Conservation (phyloP, 1,140 invertebrate genomes). For the Leguminivora glycinivorella region DNA sequence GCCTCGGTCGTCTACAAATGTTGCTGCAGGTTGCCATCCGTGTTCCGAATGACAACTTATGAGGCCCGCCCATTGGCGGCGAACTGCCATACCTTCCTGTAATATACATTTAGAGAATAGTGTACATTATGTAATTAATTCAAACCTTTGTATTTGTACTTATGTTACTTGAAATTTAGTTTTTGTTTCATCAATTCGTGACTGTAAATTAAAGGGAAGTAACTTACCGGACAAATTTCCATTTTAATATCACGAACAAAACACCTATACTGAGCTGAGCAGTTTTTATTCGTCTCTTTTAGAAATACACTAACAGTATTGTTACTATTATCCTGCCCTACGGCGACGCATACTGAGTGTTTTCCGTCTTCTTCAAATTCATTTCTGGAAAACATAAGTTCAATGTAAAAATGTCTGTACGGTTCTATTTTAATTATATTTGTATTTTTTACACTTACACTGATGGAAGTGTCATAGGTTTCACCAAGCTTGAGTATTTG, state of each 20-base stretch:
- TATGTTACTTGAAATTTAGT: too few species aligned
- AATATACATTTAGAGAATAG: conserved; percentile 30
- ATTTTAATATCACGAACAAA: conserved; percentile 61
- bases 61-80: conserved; percentile 79
- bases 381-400: conserved; percentile 9
- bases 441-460: conserved; percentile 60
- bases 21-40: conserved; percentile 82
- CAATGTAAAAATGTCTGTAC: background rate
- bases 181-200: too few species aligned
- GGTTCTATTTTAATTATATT: background rate
- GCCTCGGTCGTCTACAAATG: conserved; percentile 77
- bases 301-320: conserved; percentile 69
- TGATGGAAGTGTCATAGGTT: conserved; percentile 78
- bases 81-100: conserved; percentile 32
- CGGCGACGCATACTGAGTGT: conserved; percentile 78
- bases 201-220: background rate
- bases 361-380: conserved; percentile 47
- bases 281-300: conserved; percentile 70
- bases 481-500: conserved; percentile 81
- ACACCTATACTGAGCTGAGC: conserved; percentile 77
- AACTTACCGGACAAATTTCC: conserved; percentile 67
- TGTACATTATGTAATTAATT: too few species aligned
- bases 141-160: too few species aligned
- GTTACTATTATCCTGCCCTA: conserved; percentile 69
- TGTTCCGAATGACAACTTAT: conserved; percentile 80